phyloP scores from a whole-genome alignment of 2,113 vertebrate species.

The Rhizomys pruinosus region DNA sequence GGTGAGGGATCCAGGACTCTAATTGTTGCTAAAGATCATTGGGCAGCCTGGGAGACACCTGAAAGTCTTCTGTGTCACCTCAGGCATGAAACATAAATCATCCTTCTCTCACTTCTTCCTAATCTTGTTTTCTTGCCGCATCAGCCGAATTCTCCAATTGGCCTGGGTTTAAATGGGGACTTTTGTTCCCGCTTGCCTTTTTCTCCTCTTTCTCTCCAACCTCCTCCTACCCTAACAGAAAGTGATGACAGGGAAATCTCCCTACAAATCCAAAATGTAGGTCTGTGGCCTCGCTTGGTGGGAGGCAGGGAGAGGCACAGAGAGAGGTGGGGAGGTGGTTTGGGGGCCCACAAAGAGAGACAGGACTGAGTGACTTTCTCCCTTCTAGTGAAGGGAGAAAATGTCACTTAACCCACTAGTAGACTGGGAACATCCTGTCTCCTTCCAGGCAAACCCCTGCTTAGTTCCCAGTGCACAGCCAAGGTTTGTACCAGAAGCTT shows the following conservation, averaged over 20 bases:
- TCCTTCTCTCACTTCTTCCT: slow-evolving; percentile 78
- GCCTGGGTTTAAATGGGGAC: slow-evolving; percentile 70
- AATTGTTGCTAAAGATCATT: slow-evolving; percentile 82
- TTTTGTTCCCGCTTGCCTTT: slow-evolving; percentile 68
- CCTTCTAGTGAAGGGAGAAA: neutral
- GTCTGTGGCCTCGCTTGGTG: neutral
- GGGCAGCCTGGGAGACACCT: slow-evolving; percentile 83
- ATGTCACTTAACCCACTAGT: neutral
- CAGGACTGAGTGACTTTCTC: neutral
- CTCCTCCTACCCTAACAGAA: neutral
- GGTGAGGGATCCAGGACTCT: slow-evolving; percentile 46
- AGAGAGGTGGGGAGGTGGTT: neutral
- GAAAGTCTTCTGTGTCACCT: slow-evolving; percentile 77
- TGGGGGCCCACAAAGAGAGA: rapidly evolving
- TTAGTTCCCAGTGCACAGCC: neutral
- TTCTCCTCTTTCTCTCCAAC: neutral
- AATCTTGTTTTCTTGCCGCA: slow-evolving; percentile 79
- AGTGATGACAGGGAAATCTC: neutral
- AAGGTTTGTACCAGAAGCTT: rapidly evolving
- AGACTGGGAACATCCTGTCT: neutral
- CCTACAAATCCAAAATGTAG: neutral
- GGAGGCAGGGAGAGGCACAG: neutral
- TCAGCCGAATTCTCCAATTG: slow-evolving; percentile 84
- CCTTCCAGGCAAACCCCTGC: neutral
- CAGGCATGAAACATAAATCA: slow-evolving; percentile 86